A percentile compares a stretch with the other conserved stretches of the same genome.
Evolutionary conservation across 2,113 vertebrate species (phyloP).

Genomic region (Dendropsophus ebraccatus): DNA sequence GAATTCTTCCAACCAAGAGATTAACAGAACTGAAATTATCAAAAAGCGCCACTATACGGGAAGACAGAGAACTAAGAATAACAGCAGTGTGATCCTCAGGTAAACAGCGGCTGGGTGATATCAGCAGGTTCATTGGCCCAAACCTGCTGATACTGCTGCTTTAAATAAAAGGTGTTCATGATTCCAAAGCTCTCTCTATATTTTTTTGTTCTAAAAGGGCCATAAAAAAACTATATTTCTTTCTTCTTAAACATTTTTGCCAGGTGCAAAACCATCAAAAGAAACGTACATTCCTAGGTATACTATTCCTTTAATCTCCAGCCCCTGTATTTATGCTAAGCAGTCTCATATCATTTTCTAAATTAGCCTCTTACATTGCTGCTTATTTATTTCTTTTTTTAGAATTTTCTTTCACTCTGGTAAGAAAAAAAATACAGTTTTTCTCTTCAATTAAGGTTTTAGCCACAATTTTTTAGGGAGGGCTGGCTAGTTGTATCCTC

Average conservation of each 20-base stretch:
- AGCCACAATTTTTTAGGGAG: not conserved
- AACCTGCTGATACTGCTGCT: too few species aligned
- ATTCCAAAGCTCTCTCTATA: too few species aligned
- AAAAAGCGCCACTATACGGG: too few species aligned
- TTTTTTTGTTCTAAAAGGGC: not conserved
- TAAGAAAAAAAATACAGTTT: constrained; percentile 2
- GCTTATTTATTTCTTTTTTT: constrained; percentile 22
- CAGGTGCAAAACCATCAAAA: not conserved
- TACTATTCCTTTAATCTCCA: constrained; percentile 11
- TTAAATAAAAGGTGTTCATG: too few species aligned
- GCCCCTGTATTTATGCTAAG: not conserved
- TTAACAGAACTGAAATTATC: too few species aligned
- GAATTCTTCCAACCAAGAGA: too few species aligned
- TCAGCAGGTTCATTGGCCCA: too few species aligned
- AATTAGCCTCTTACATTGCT: not conserved
- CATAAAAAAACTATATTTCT: not conserved
- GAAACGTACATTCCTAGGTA: not conserved
- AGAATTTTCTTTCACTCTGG: not conserved
- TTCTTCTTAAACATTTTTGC: too few species aligned
- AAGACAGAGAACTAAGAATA: too few species aligned
- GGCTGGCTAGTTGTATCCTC: not conserved
- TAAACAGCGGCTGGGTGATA: too few species aligned
- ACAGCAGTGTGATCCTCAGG: too few species aligned
- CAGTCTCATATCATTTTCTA: not conserved
- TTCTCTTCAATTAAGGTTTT: constrained; percentile 26